Evolutionary conservation across 1,140 invertebrate genomes (phyloP).

Genomic region (Drosophila bocqueti): DNA sequence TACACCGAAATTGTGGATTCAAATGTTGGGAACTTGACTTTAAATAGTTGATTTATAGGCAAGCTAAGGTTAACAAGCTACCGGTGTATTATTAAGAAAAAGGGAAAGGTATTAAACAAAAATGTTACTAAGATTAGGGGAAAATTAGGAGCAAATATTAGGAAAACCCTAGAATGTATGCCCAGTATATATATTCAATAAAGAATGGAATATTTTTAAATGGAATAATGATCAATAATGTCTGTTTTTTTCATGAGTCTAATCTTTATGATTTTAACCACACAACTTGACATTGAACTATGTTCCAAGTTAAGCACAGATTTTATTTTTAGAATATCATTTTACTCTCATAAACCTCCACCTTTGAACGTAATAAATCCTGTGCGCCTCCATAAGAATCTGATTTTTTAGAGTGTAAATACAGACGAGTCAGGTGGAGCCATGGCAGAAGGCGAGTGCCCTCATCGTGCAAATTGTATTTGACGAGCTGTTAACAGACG

Average conservation of each 20-base stretch:
- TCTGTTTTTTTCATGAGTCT: no score
- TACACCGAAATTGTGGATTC: background rate
- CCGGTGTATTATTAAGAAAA: background rate
- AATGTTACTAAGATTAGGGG: no score
- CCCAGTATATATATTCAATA: background rate
- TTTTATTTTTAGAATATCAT: background rate
- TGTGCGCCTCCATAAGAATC: background rate
- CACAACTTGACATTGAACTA: no score
- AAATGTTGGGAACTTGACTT: background rate
- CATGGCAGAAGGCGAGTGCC: background rate
- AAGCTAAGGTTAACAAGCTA: no score
- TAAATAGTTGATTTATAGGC: background rate
- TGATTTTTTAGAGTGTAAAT: slow-evolving; percentile 18
- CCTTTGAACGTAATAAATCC: background rate
- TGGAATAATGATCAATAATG: no score
- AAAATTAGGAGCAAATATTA: background rate
- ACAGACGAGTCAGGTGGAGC: background rate
- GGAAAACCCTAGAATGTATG: background rate
- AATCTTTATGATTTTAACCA: no score
- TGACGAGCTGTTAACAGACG: slow-evolving; percentile 66
- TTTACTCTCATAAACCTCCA: background rate
- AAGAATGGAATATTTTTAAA: no score
- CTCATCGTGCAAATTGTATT: slow-evolving; percentile 50
- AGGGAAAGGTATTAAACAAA: background rate
- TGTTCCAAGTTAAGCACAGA: no score